Percentiles rank a stretch among this genome's conserved stretches.
Evolutionary conservation across 1,140 invertebrate genomes (phyloP).

Genomic region (Melipona quadrifasciata): DNA sequence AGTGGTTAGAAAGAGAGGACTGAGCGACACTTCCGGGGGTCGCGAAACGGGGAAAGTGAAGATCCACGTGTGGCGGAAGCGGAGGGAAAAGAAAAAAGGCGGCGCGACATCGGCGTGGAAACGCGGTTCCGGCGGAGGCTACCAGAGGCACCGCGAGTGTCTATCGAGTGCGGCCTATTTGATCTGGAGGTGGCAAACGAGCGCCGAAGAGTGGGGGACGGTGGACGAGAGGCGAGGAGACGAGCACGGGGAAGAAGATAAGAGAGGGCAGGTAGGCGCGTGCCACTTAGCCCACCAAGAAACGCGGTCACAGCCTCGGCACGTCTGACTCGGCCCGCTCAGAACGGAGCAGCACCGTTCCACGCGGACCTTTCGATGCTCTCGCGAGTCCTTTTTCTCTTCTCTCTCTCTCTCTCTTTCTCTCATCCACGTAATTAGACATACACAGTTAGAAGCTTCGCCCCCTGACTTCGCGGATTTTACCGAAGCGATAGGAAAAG

Average conservation of each 20-base stretch:
- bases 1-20: not conserved
- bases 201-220: conserved; percentile 4
- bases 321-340: conserved; percentile 71
- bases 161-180: conserved; percentile 49
- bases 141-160: not conserved
- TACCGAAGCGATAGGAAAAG: not conserved
- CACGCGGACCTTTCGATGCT: conserved; percentile 40
- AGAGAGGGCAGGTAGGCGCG: conserved; percentile 77
- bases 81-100: conserved; percentile 23
- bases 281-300: conserved; percentile 79
- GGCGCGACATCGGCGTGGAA: conserved; percentile 7
- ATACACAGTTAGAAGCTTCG: not conserved
- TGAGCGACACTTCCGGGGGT: conserved; percentile 18
- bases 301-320: conserved; percentile 82
- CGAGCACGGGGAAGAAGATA: conserved; percentile 19
- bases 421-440: not conserved
- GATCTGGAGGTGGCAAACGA: conserved; percentile 20
- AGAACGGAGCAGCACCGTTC: conserved; percentile 23
- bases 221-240: not conserved
- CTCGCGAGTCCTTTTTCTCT: conserved; percentile 13
- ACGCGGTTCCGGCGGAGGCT: conserved; percentile 20
- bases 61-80: conserved; percentile 31
- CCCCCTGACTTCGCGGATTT: not conserved
- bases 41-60: conserved; percentile 50
- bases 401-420: not conserved